phyloP scores from a whole-genome alignment of 2,888 invertebrate genomes.

The Endomychus coccineus region DNA sequence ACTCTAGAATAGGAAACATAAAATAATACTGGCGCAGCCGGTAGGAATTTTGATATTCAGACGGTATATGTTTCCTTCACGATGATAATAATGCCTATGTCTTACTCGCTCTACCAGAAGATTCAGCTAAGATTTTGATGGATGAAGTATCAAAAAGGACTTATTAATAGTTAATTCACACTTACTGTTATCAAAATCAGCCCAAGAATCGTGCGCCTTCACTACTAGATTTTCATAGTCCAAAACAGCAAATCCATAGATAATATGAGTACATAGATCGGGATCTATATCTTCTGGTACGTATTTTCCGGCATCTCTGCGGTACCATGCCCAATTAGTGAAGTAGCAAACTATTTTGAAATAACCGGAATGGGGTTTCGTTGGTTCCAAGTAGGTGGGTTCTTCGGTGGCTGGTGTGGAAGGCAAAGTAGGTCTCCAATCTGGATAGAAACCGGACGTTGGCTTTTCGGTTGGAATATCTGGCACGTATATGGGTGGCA shows the following conservation, averaged over 20 bases:
- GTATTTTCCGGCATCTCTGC: slow-evolving; percentile 73
- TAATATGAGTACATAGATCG: slow-evolving; percentile 82
- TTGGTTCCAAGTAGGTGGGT: slow-evolving; percentile 42
- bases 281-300: slow-evolving; percentile 81
- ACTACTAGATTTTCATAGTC: slow-evolving; percentile 71
- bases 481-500: slow-evolving; percentile 8
- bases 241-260: slow-evolving; percentile 90
- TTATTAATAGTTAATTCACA: background rate
- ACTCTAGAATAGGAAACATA: slow-evolving; percentile 54
- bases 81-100: background rate
- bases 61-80: too few relatives aligned
- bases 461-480: slow-evolving; percentile 11
- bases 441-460: slow-evolving; percentile 12
- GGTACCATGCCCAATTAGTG: slow-evolving; percentile 92
- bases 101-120: background rate
- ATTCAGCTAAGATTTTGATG: too few relatives aligned
- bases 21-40: too few relatives aligned
- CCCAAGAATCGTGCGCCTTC: slow-evolving; percentile 84
- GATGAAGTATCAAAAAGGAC: too few relatives aligned
- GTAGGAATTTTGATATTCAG: too few relatives aligned
- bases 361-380: slow-evolving; percentile 53
- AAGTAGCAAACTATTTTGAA: slow-evolving; percentile 86
- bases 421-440: slow-evolving; percentile 18
- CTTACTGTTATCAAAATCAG: slow-evolving; percentile 80
- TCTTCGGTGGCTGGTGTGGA: slow-evolving; percentile 32